Percentiles rank a stretch among this genome's conserved stretches.
phyloP scores from a whole-genome alignment of 2,113 vertebrate genomes.

The Vulpes lagopus region DNA sequence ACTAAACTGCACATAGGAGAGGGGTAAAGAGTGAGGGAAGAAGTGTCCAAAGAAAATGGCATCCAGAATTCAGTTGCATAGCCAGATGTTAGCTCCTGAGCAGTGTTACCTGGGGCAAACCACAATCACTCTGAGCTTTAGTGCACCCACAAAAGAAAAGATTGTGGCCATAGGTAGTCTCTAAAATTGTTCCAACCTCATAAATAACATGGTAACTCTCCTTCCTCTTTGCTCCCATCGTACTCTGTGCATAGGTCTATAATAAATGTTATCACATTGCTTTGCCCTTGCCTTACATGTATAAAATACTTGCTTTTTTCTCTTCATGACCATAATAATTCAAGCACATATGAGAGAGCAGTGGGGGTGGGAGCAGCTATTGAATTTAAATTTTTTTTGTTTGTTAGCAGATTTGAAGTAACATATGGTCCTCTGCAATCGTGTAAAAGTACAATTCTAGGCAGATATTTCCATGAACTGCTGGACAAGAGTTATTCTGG shows the following conservation, averaged over 20 bases:
- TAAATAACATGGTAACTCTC: neutral
- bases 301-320: neutral
- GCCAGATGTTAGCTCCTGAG: neutral
- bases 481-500: constrained; percentile 58
- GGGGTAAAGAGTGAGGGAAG: neutral
- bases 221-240: neutral
- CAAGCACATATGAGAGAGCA: neutral
- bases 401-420: constrained; percentile 17
- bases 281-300: neutral
- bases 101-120: neutral
- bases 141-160: neutral
- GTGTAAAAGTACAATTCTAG: neutral
- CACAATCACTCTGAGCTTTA: neutral
- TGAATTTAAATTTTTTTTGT: neutral
- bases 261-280: neutral
- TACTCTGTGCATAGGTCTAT: accelerated
- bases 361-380: neutral
- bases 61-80: neutral
- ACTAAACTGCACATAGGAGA: neutral
- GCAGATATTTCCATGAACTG: neutral
- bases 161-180: neutral
- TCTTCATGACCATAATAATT: neutral
- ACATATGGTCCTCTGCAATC: neutral
- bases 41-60: neutral
- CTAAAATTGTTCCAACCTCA: neutral